Conservation (phyloP, 2,797 vertebrate genomes). For the Lepilemur ruficaudatus region DNA sequence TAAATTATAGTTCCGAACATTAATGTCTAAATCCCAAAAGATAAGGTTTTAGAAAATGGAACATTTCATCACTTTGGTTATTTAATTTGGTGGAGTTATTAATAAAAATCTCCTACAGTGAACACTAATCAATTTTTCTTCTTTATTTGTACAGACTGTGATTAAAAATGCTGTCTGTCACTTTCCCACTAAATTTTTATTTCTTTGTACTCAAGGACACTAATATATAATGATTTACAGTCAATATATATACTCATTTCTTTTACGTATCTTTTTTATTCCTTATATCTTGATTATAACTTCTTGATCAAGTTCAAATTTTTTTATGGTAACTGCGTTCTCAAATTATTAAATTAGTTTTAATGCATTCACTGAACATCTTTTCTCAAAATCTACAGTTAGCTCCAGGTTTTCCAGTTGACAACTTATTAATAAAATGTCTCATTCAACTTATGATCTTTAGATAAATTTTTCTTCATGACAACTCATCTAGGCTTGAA, state of each 20-base stretch:
- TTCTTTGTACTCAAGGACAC: not conserved
- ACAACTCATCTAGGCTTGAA: not conserved
- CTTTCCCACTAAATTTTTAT: slow-evolving; percentile 3
- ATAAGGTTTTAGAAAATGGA: not conserved
- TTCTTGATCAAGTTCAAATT: not conserved
- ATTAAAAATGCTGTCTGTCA: not conserved
- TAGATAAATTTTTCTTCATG: not conserved
- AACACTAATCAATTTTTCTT: not conserved
- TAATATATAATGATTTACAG: not conserved
- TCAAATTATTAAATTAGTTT: not conserved
- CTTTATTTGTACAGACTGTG: not conserved
- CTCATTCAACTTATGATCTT: not conserved
- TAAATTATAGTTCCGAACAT: slow-evolving; percentile 2
- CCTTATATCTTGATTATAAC: not conserved
- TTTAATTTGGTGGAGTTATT: slow-evolving; percentile 38
- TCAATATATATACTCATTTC: not conserved
- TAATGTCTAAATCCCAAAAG: slow-evolving; percentile 1
- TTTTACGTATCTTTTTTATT: not conserved
- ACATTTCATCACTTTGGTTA: not conserved
- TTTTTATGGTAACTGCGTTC: not conserved
- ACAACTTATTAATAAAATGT: not conserved
- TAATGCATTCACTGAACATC: not conserved
- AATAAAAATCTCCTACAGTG: slow-evolving; percentile 3
- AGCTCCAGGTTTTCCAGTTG: not conserved
- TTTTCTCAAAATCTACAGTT: not conserved